phyloP scores from a whole-genome alignment of 2,888 invertebrate species.

The Abscondita cerata region DNA sequence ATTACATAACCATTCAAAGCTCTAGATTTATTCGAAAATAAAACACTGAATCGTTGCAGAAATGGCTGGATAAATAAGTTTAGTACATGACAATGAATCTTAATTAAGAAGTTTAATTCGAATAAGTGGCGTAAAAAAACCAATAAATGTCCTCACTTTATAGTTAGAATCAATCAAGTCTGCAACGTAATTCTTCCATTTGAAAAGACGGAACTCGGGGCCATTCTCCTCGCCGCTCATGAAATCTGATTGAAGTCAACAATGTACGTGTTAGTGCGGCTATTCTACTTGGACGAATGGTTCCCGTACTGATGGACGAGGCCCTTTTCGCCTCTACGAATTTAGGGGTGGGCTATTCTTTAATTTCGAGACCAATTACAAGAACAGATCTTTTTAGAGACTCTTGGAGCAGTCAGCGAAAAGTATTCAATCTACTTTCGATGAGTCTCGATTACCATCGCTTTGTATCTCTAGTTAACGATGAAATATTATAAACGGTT shows the following conservation, averaged over 20 bases:
- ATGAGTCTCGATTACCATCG: constrained; percentile 14
- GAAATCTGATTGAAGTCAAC: constrained; percentile 42
- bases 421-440: constrained; percentile 23
- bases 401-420: constrained; percentile 20
- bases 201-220: constrained; percentile 29
- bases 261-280: constrained; percentile 41
- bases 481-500: constrained; percentile 15
- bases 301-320: constrained; percentile 49
- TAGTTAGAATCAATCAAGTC: constrained; percentile 27
- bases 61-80: constrained; percentile 14
- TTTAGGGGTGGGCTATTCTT: constrained; percentile 51
- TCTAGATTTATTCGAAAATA: too few relatives aligned
- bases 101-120: constrained; percentile 21
- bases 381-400: constrained; percentile 27
- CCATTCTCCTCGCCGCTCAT: constrained; percentile 32
- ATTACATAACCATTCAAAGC: too few relatives aligned
- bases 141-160: constrained; percentile 26
- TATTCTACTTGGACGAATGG: constrained; percentile 38
- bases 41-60: too few relatives aligned
- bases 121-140: constrained; percentile 20
- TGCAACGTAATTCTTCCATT: constrained; percentile 27
- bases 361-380: constrained; percentile 44
- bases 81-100: constrained; percentile 24
- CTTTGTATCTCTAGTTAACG: background rate
- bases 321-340: constrained; percentile 58